Evolutionary conservation across 2,888 invertebrate genomes (phyloP).

Genomic region (Acleris literana): DNA sequence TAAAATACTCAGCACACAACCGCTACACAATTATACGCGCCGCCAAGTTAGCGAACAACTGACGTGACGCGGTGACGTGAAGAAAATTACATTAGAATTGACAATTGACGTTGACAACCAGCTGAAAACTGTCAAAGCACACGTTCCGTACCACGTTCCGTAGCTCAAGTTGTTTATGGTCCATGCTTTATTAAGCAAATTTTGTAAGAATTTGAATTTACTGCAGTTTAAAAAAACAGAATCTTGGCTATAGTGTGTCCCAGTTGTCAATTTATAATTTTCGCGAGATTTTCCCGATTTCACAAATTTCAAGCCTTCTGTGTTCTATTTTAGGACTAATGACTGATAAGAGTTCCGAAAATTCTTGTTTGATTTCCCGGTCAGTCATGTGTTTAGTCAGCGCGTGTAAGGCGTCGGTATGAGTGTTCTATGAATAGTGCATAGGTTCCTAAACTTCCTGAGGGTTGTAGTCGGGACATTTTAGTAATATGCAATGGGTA

Average conservation of each 20-base stretch:
- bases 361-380: conserved; percentile 54
- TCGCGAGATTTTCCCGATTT: conserved; percentile 67
- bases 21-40: not conserved
- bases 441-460: conserved; percentile 43
- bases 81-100: not conserved
- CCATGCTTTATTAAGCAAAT: too few relatives aligned
- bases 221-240: conserved; percentile 39
- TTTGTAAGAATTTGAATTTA: conserved; percentile 27
- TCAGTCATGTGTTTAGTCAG: conserved; percentile 56
- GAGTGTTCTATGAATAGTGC: conserved; percentile 60
- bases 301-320: conserved; percentile 64
- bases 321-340: conserved; percentile 79
- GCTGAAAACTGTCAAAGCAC: conserved; percentile 27
- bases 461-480: conserved; percentile 47
- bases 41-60: not conserved
- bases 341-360: conserved; percentile 70
- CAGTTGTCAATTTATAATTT: conserved; percentile 64
- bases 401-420: conserved; percentile 50
- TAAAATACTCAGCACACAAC: not conserved
- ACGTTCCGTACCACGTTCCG: conserved; percentile 4
- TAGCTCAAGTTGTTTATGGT: too few relatives aligned
- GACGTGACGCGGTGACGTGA: not conserved
- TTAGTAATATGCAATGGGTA: conserved; percentile 78
- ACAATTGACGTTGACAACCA: conserved; percentile 26
- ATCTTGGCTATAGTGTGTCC: conserved; percentile 48